Conservation (phyloP, 2,888 invertebrate genomes). For the Drosophila kanekoi region DNA sequence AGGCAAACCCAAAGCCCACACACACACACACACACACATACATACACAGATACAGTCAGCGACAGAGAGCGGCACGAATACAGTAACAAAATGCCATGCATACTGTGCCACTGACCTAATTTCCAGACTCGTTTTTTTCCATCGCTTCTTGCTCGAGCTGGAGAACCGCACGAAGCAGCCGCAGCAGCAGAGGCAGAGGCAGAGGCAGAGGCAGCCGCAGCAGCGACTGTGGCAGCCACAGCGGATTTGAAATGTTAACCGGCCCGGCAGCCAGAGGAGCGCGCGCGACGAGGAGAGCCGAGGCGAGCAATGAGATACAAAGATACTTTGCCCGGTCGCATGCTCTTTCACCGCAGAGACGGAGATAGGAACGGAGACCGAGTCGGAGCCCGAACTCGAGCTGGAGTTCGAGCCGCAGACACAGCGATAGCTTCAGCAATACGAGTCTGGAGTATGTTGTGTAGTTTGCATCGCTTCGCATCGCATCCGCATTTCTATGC, state of each 20-base stretch:
- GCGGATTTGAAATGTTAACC: slow-evolving; percentile 73
- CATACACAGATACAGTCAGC: slow-evolving; percentile 33
- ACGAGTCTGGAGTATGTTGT: slow-evolving; percentile 43
- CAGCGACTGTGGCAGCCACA: slow-evolving; percentile 50
- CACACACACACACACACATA: slow-evolving; percentile 24
- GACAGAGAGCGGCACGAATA: slow-evolving; percentile 40
- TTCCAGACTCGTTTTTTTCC: slow-evolving; percentile 74
- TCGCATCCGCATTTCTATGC: slow-evolving; percentile 78
- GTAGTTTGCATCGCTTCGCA: slow-evolving; percentile 66
- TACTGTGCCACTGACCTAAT: slow-evolving; percentile 80
- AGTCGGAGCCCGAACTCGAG: slow-evolving; percentile 20
- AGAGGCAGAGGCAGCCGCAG: slow-evolving; percentile 1
- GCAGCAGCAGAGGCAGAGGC: background rate
- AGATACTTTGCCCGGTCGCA: slow-evolving; percentile 64
- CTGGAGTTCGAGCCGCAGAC: slow-evolving; percentile 7
- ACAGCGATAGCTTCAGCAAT: slow-evolving; percentile 45
- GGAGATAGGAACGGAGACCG: slow-evolving; percentile 19
- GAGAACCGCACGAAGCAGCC: slow-evolving; percentile 62
- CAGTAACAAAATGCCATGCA: slow-evolving; percentile 67
- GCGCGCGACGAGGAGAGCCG: slow-evolving; percentile 7
- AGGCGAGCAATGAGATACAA: slow-evolving; percentile 59
- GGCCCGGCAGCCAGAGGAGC: slow-evolving; percentile 28
- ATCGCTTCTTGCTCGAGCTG: slow-evolving; percentile 28
- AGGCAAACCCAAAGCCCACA: slow-evolving; percentile 58
- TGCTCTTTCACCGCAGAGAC: slow-evolving; percentile 73